Evolutionary conservation across 1,140 invertebrate genomes (phyloP), one percentile per base, ranked within the genome.

Genomic region (Akabosia matsudoensis): DNA sequence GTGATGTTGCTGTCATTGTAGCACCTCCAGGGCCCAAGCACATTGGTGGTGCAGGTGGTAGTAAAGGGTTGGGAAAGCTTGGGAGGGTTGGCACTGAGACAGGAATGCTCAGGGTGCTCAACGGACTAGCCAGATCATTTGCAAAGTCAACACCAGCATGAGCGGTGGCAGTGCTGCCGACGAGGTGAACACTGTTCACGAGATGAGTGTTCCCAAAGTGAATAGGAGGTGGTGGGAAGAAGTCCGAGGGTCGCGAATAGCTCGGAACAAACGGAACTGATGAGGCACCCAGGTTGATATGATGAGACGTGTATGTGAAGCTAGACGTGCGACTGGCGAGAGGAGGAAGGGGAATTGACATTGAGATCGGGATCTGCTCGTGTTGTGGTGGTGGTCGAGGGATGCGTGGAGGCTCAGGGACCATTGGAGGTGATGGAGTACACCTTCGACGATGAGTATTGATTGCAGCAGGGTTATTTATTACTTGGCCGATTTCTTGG

Each of bases 1-100:
- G 51, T 1, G 80, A 77, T 4, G 80, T 74, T 4, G 78, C 76
- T 30, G 78, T 72, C 14, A 77, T 73, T 28, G 71, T 54, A 0
- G 76, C 1, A 33, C 24, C 16, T 24, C 28, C 13, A 54, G 70
- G n/a, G n/a, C 75, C 51, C 33, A n/a, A 28, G 33, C 52, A 61
- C 33, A 72, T 7, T 56, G 75, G 70, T 24, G 51, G 70, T 73
- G 70, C 16, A 70, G 75, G 30, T 24, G 54, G 70, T 24, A 72
- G 33, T 4, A 45, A 28, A 2, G 33, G 70, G 30, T 13, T 72
- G n/a, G 70, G 37, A 24, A 72, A 72, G 24, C 61, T 31, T 2
- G 61, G 4, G 26, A 67, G 24, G 4, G 54, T 56, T 22, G 67
- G 67, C 13, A 70, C 67, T 18, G 33, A 22, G n/a, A 72, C 70